These are phyloP conservation scores for Danionella cerebrum DNA, from an alignment of 2,113 vertebrate genomes.

Conservation along the genomic window DNA sequence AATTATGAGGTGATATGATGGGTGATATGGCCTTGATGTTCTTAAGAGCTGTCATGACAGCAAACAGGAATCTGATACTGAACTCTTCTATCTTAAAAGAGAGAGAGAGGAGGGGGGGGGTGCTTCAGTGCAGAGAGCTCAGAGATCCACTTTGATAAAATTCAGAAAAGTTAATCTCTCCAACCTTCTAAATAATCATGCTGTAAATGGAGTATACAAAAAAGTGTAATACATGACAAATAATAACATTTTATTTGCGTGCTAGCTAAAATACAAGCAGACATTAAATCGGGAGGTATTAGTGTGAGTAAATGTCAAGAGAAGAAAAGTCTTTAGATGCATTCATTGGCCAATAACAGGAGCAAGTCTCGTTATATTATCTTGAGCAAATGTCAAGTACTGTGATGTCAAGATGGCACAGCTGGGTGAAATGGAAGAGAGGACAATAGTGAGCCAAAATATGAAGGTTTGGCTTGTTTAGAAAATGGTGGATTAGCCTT, in stretches of 20 bases:
- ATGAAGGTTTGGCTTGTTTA: slow-evolving; percentile 19
- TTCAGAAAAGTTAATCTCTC: slow-evolving; percentile 49
- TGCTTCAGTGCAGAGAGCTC: slow-evolving; percentile 43
- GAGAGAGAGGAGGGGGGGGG: too few relatives aligned
- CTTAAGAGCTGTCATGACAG: slow-evolving; percentile 25
- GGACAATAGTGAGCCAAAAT: slow-evolving; percentile 17
- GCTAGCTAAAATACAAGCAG: slow-evolving; percentile 38
- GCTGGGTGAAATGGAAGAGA: slow-evolving; percentile 25
- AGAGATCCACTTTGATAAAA: slow-evolving; percentile 56
- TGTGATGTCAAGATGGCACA: slow-evolving; percentile 29
- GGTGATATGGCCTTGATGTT: slow-evolving; percentile 40
- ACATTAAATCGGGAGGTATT: slow-evolving; percentile 42
- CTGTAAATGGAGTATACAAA: slow-evolving; percentile 24
- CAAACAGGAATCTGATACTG: slow-evolving; percentile 42
- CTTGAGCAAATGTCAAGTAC: slow-evolving; percentile 56
- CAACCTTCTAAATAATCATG: slow-evolving; percentile 37
- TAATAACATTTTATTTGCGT: slow-evolving; percentile 22
- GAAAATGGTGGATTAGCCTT: slow-evolving; percentile 13
- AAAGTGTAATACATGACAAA: not conserved
- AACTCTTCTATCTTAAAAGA: slow-evolving; percentile 48
- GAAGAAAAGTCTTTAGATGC: slow-evolving; percentile 44
- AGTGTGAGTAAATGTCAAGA: slow-evolving; percentile 51
- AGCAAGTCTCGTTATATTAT: slow-evolving; percentile 56
- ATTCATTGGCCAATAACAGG: slow-evolving; percentile 43
- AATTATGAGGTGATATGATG: slow-evolving; percentile 39